Base-by-base conservation (phyloP, 2,113 vertebrate genomes). In the Boulengeromyrus knoepffleri region DNA sequence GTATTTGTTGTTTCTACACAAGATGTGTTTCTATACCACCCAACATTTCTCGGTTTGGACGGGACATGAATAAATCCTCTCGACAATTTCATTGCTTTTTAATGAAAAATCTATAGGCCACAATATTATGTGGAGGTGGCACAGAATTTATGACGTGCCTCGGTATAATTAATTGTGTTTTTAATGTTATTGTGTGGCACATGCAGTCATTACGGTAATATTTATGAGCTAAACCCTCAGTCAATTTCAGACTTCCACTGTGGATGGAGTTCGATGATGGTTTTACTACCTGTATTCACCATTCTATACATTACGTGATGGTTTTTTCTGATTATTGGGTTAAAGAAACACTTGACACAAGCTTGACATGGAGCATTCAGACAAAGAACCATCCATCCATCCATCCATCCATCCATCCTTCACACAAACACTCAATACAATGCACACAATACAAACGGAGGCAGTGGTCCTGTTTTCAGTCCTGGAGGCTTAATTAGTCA, bases 31-130 rank as follows among this genome's bases (percentile, higher is more conserved):
- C 50, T 56, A 36, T 36, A 19, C 36, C 27, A 87, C 45, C 50
- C 50, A 56, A 87, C 85, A 87, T 53, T 56, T 56, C 85, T 53
- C 85, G 3, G n/a, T 19, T 87, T 1, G 7, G 85, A 87, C 47
- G 36, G 49, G 50, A 53, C 31, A 87, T 53, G 47, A 87, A 87
- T 87, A 87, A 87, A 52, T 31, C 50, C 50, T 36, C 85, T n/a
- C 27, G 36, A 53, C 85, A 36, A 53, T 87, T 87, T 53, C 49
- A 53, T 87, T 87, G 85, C 85, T 87, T 87, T 87, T 53, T 87
- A 87, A 87, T 87, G 85, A 87, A 87, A 87, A 87, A 87, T 87
- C 85, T 36, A 87, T 87, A 87, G 85, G 3, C 49, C 50, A 47
- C 85, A 87, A 87, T 53, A 87, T 87, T 52, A 87, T 50, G 50